Base-by-base conservation (phyloP, 2,888 invertebrate genomes). In the Rotaria macrura region DNA sequence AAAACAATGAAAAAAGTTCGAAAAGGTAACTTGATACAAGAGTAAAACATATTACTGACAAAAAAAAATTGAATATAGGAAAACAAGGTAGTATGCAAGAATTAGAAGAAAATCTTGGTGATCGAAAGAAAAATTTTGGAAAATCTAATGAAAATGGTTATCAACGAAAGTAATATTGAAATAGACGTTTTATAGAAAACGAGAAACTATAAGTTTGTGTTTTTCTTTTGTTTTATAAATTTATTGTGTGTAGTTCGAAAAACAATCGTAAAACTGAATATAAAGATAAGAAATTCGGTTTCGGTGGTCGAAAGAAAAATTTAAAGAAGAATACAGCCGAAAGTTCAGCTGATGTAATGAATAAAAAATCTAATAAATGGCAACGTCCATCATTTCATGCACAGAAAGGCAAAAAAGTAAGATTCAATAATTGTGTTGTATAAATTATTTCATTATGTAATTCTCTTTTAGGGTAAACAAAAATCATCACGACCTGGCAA, bases 301-400 rank as follows among this genome's bases (percentile, higher is more conserved):
- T 95, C 91, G 97, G 98, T 54, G 97, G 97, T 0, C 96, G 95
- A 90, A 98, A 98, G 92, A 94, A 94, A 89, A 94, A 96, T 0
- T 92, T 93, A 0, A 98, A 98, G 90, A 91, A 93, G 83, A 98
- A 98, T 89, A 95, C 95, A 0, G 94, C 93, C 88, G 93, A 94
- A 0, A 96, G 96, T 87, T 87, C 89, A 38, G 85, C 85, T 23
- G 86, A 85, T 79, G 83, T 25, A 38, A 52, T 23, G 25, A 86
- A 86, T 29, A 83, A 49, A 38, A 52, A 72, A 65, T 65, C 79
- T 25, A 34, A 25, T 23, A 84, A 84, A 65, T 29, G 65, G 34
- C 34, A 65, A 65, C 65, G 65, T 17, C 65, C 65, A 65, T 65
- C 65, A 65, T 65, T 65, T 65, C 65, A 65, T 65, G 65, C 65